Conservation (phyloP, 1,140 invertebrate species). For the Drosophila burlai region DNA sequence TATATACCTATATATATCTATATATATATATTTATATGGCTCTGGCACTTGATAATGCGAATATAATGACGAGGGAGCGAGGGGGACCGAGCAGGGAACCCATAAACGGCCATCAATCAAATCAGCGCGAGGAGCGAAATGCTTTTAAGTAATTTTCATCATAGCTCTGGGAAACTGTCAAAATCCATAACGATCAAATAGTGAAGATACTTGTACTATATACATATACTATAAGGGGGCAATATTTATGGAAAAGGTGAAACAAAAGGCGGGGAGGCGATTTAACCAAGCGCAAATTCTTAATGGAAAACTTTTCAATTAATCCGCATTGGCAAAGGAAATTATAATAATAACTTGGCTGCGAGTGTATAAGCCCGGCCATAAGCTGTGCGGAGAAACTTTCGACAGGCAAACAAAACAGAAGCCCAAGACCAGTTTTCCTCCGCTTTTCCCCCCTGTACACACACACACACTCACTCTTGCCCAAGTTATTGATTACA, state of each 20-base stretch:
- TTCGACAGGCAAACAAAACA: constrained; percentile 75
- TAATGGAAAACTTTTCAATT: constrained; percentile 83
- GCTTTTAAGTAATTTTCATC: constrained; percentile 83
- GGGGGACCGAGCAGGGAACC: constrained; percentile 3
- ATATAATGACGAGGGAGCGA: constrained; percentile 66
- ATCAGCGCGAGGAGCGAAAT: constrained; percentile 72
- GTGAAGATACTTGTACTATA: constrained; percentile 32
- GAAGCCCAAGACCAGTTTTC: constrained; percentile 44
- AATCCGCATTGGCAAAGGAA: constrained; percentile 77
- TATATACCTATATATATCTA: neutral
- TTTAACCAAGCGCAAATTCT: constrained; percentile 77
- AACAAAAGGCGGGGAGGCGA: constrained; percentile 40
- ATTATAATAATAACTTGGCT: constrained; percentile 79
- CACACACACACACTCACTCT: constrained; percentile 32
- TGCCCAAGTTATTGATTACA: constrained; percentile 81
- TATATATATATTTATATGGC: constrained; percentile 17
- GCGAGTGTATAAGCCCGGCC: constrained; percentile 36
- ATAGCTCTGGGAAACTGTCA: constrained; percentile 69
- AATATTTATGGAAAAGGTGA: constrained; percentile 30
- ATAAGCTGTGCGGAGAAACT: constrained; percentile 68
- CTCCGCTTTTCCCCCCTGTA: neutral
- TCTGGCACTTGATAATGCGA: constrained; percentile 71
- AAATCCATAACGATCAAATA: constrained; percentile 82
- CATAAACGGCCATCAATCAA: constrained; percentile 81
- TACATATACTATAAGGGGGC: neutral